Percentiles rank a stretch among this genome's conserved stretches.
phyloP scores from a whole-genome alignment of 1,140 invertebrate species.

The Habropoda laboriosa region DNA sequence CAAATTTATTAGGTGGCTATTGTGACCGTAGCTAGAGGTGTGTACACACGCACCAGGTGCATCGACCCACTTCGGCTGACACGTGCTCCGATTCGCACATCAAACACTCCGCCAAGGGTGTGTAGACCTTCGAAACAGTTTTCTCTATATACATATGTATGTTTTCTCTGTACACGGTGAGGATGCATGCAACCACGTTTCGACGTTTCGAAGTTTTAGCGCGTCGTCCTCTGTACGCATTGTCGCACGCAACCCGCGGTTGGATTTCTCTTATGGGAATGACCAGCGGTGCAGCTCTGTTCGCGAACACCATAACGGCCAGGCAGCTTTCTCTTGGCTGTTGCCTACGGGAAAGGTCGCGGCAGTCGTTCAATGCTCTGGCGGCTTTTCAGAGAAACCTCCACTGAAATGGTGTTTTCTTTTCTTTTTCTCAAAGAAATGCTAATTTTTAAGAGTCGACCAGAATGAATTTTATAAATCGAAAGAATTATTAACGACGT shows the following conservation, averaged over 20 bases:
- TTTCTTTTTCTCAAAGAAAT: not conserved
- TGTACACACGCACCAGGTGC: slow-evolving; percentile 65
- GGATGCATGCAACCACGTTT: slow-evolving; percentile 7
- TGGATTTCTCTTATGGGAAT: slow-evolving; percentile 54
- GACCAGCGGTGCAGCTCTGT: slow-evolving; percentile 28
- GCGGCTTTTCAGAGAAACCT: not conserved
- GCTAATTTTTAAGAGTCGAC: not conserved
- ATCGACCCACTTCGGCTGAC: slow-evolving; percentile 57
- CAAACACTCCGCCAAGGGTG: slow-evolving; percentile 50
- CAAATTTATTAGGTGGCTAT: slow-evolving; percentile 67
- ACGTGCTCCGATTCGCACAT: slow-evolving; percentile 71
- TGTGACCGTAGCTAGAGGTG: slow-evolving; percentile 57
- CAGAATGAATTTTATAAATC: not conserved
- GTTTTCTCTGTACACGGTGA: not conserved
- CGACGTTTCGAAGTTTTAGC: not conserved
- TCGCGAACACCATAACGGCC: slow-evolving; percentile 31
- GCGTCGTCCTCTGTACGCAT: not conserved
- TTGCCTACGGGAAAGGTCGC: slow-evolving; percentile 8
- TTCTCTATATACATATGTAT: not conserved
- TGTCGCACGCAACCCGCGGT: slow-evolving; percentile 11
- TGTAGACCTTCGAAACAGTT: not conserved
- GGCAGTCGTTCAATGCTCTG: not conserved
- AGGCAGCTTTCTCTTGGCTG: slow-evolving; percentile 41
- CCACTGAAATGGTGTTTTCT: too few relatives aligned
- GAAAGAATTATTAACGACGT: not conserved